Percentiles rank a stretch among this genome's conserved stretches.
phyloP scores from a whole-genome alignment of 2,888 invertebrate species.

The Danaus chrysippus region DNA sequence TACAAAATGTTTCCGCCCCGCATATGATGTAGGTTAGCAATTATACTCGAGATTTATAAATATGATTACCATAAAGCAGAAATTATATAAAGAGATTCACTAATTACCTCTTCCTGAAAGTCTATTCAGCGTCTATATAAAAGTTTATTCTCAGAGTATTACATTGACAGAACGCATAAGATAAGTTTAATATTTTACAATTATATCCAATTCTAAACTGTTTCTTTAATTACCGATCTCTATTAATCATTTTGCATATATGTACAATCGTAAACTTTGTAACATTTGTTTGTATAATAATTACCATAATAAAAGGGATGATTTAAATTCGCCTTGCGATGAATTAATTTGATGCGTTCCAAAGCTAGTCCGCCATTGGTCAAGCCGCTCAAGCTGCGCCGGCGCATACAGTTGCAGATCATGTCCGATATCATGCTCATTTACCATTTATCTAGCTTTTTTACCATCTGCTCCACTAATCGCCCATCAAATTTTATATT shows the following conservation, averaged over 20 bases:
- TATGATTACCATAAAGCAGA: conserved; percentile 28
- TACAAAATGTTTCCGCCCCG: conserved; percentile 65
- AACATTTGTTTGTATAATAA: conserved; percentile 13
- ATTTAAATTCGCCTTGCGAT: conserved; percentile 43
- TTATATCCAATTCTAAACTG: too few relatives aligned
- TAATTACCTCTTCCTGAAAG: neutral
- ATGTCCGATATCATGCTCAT: conserved; percentile 56
- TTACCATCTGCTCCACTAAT: conserved; percentile 60
- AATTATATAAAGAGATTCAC: neutral
- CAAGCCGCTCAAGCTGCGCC: conserved; percentile 62
- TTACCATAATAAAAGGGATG: conserved; percentile 35
- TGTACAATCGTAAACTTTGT: too few relatives aligned
- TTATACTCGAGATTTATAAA: conserved; percentile 36
- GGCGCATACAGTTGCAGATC: conserved; percentile 67
- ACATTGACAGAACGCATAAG: neutral
- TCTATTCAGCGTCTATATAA: neutral
- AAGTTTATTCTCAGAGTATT: neutral
- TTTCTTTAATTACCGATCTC: too few relatives aligned
- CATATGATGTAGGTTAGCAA: conserved; percentile 35
- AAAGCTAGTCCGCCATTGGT: conserved; percentile 55
- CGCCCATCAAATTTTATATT: conserved; percentile 12
- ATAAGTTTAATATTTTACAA: too few relatives aligned
- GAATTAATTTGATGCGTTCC: conserved; percentile 54
- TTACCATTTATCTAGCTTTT: conserved; percentile 51
- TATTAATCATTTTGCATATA: too few relatives aligned